Conservation (phyloP, 92 coral and sea anemone genomes). For the Phenganax subtilis region DNA sequence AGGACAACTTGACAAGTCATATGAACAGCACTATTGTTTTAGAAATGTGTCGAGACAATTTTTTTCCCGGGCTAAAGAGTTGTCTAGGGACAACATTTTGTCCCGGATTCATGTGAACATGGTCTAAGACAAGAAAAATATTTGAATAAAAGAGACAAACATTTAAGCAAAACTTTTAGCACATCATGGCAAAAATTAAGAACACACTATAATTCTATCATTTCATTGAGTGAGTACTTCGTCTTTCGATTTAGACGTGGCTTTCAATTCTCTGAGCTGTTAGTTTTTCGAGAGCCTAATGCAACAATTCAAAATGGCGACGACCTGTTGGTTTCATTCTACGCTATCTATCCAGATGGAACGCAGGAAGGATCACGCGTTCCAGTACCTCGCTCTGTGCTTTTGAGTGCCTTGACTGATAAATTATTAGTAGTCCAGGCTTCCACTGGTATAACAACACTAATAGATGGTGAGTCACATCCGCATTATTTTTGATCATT, state of each 20-base stretch:
- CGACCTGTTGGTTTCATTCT: background rate
- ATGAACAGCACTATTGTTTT: no score
- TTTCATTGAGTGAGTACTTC: background rate
- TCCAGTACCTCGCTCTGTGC: constrained; percentile 9
- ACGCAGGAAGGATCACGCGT: background rate
- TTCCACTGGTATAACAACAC: background rate
- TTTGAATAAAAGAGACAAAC: no score
- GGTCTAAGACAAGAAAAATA: no score
- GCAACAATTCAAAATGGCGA: background rate
- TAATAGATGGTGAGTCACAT: background rate
- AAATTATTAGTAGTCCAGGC: background rate
- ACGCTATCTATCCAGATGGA: constrained; percentile 1
- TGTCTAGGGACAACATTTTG: no score
- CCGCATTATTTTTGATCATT: no score
- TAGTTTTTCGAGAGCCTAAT: background rate
- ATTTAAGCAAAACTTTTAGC: no score
- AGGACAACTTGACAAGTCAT: no score
- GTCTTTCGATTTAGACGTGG: background rate
- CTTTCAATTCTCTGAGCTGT: background rate
- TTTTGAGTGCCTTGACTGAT: background rate
- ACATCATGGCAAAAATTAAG: no score
- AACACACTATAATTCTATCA: background rate
- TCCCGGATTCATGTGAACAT: no score
- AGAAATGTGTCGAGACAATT: no score
- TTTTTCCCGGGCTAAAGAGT: no score